Evolutionary conservation across 1,140 invertebrate species (phyloP), one percentile per base, ranked within the genome.

Genomic region (Galendromus occidentalis): DNA sequence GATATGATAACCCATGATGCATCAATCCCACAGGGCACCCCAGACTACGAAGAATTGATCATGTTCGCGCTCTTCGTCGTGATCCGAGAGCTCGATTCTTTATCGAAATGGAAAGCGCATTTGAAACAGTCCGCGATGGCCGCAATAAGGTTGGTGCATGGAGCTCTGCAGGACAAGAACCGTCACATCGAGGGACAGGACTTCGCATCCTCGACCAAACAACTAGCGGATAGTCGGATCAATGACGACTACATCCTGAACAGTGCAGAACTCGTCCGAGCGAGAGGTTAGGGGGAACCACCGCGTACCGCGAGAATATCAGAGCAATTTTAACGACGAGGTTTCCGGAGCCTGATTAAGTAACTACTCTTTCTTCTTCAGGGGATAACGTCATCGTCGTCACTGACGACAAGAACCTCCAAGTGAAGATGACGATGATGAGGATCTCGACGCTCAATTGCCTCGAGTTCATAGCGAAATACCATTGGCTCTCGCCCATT

Each of bases 181-280:
- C 51, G n/a, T 29, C 51, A 22, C 33, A 59, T 59, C 22, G 51
- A 59, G 20, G 51, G 51, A 17, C 51, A 59, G 9, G 51, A 59
- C 33, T 59, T 18, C 51, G 25, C 51, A 14, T 17, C 51, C 1
- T 59, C 51, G 51, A 17, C 2, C 4, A 9, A 59, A 9, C 12
- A 33, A 14, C 20, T 59, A 14, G 12, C 25, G 4, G 51, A 33
- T 6, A 59, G 51, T 22, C 17, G 14, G 17, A 14, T 59, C 14
- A 59, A 59, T 9, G 51, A 59, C 33, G 51, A 59, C 51, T 59
- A 59, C 20, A 59, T 59, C 33, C 51, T 59, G 4, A 59, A 59
- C 25, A 59, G 51, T 59, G 51, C 51, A 1, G 20, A 59, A 14
- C 14, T 59, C 51, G 14, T 59, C 22, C 25, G 20, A 17, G 25